Percentiles rank a stretch among this genome's conserved stretches.
Conservation (phyloP, 2,888 invertebrate genomes). For the Leucophora obtusa region DNA sequence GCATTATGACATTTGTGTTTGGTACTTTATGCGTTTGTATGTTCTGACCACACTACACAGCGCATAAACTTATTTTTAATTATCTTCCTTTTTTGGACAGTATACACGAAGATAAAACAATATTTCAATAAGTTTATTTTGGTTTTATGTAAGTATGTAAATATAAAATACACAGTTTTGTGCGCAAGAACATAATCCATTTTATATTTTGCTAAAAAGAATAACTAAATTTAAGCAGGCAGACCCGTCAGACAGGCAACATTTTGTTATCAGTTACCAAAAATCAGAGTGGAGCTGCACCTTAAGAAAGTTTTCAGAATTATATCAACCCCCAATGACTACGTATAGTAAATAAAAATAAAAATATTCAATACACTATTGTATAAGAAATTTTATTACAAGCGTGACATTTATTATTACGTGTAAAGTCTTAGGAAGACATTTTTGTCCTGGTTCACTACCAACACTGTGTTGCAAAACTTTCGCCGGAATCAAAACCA, state of each 20-base stretch:
- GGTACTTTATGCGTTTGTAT: too few relatives aligned
- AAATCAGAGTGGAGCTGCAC: slow-evolving; percentile 44
- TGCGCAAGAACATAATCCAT: slow-evolving; percentile 56
- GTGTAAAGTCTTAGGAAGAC: too few relatives aligned
- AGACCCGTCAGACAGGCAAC: slow-evolving; percentile 51
- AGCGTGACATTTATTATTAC: neutral
- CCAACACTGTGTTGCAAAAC: too few relatives aligned
- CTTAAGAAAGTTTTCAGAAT: slow-evolving; percentile 32
- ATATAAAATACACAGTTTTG: neutral
- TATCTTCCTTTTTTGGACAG: too few relatives aligned
- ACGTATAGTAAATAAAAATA: neutral
- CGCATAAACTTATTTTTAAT: slow-evolving; percentile 67
- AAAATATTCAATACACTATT: too few relatives aligned
- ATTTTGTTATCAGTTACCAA: slow-evolving; percentile 52
- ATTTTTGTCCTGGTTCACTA: too few relatives aligned
- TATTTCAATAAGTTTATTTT: too few relatives aligned
- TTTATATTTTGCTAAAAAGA: neutral
- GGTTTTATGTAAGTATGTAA: neutral
- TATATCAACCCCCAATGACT: slow-evolving; percentile 44
- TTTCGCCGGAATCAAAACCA: too few relatives aligned
- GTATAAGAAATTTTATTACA: too few relatives aligned
- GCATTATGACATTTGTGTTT: too few relatives aligned
- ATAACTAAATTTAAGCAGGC: neutral
- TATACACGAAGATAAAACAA: too few relatives aligned
- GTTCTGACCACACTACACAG: too few relatives aligned